Conservation (phyloP, 1,140 invertebrate species). For the Bradysia coprophila region DNA sequence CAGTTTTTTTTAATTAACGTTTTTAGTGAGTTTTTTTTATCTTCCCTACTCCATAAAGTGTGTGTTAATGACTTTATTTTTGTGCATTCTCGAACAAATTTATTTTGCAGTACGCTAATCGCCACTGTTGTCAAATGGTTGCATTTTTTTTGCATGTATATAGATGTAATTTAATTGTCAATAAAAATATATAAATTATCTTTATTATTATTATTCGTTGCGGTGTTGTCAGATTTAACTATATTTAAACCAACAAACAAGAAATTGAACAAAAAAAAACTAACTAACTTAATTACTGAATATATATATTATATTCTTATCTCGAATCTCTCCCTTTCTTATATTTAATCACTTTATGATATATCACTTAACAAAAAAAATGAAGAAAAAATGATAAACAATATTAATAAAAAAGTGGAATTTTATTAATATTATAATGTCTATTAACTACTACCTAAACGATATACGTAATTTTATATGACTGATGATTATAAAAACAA, state of each 20-base stretch:
- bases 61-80: neutral
- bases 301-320: neutral
- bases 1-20: no score
- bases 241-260: neutral
- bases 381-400: neutral
- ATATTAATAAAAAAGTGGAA: neutral
- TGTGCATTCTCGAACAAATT: neutral
- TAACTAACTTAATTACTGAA: no score
- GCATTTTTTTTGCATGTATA: neutral
- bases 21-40: no score
- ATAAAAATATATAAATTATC: no score
- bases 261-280: neutral
- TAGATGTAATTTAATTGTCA: neutral
- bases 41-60: no score
- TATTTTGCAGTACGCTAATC: no score
- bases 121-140: neutral
- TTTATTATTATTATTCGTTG: neutral
- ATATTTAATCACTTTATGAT: no score
- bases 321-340: neutral
- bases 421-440: neutral
- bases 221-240: neutral
- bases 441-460: neutral
- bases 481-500: neutral
- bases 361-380: neutral
- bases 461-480: neutral